Evolutionary conservation across 2,113 vertebrate genomes (phyloP), one percentile per base, ranked within the genome.

Genomic region (Podocnemis expansa): DNA sequence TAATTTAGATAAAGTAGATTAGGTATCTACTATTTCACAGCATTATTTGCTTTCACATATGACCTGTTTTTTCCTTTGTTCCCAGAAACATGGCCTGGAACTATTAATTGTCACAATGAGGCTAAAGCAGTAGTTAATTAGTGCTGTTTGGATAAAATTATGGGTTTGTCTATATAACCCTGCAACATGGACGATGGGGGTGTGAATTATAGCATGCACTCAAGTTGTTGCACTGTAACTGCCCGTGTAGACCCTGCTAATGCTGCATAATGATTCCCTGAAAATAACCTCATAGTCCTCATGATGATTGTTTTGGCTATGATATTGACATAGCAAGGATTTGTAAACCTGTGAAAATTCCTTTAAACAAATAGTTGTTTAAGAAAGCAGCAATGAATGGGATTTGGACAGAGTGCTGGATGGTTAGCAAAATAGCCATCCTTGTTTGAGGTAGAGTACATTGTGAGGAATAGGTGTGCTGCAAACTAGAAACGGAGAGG

Each of bases 21-120:
- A 27, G 87, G 27, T 0, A 45, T 16, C 73, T 84, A 78, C 49
- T 12, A 84, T 27, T 0, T 22, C 41, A 10, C 0, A 13, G 43
- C 16, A 76, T 76, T 4, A 5, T 1, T 3, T 85, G 38, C 31
- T 92, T 54, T 75, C 56, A 70, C 55, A 34, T 24, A 88, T 87
- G 78, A 11, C 31, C 38, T 70, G 21, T 27, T 27, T 41, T 9
- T 63, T 38, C 31, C 12, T 38, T 19, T 5, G 9, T 21, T 82
- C 54, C 7, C 63, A 75, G 87, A 82, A 86, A 8, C 12, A 22
- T 51, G 5, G 1, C 11, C 11, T 31, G 21, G 6, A 89, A 81
- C 3, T 38, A 25, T 10, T 22, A 7, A 2, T 31, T 29, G 2
- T 8, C 7, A 90, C n/a, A 55, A 25, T 25, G 27, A 0, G 1